Evolutionary conservation across 2,888 invertebrate species (phyloP), one percentile per base, ranked within the genome.

Genomic region (Rhamnusium bicolor): DNA sequence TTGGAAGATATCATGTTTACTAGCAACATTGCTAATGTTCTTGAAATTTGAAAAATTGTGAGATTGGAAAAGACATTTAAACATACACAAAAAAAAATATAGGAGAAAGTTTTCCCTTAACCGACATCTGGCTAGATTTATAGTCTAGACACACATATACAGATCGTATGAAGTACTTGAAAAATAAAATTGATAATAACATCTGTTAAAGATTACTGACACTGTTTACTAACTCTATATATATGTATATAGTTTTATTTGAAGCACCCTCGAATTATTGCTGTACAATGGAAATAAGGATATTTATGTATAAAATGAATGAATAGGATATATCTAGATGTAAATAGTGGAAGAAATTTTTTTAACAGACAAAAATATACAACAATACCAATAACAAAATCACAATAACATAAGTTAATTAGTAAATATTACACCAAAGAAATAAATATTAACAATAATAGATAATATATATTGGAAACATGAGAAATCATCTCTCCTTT

Each of bases 291-390:
- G 18, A 18, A 16, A 51, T 10, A 51, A 19, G 12, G 4, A 51
- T 51, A 51, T 16, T 19, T 51, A 46, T 46, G 51, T 51, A 47
- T 47, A 19, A 51, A 51, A 51, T 51, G 12, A 51, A 51, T 51
- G 51, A 19, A 49, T 14, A 8, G 7, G 14, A 49, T 8, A 49
- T n/a, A n/a, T n/a, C n/a, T n/a, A n/a, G n/a, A n/a, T 18, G 18
- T 51, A 51, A 51, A 51, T 24, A 24, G 24, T n/a, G 16, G 1
- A 16, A 51, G 51, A 12, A 51, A 8, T 10, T 51, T 18, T 19
- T 10, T 18, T 8, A 16, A 51, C 18, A 51, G 51, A 51, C 51
- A 51, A 19, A 18, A 7, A 16, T 51, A 18, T 16, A 8, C n/a
- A n/a, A 47, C 47, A 14, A 12, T 47, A 1, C 16, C 16, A 47